Base-by-base conservation (phyloP, 2,888 invertebrate genomes). In the Standfussiana lucernea region DNA sequence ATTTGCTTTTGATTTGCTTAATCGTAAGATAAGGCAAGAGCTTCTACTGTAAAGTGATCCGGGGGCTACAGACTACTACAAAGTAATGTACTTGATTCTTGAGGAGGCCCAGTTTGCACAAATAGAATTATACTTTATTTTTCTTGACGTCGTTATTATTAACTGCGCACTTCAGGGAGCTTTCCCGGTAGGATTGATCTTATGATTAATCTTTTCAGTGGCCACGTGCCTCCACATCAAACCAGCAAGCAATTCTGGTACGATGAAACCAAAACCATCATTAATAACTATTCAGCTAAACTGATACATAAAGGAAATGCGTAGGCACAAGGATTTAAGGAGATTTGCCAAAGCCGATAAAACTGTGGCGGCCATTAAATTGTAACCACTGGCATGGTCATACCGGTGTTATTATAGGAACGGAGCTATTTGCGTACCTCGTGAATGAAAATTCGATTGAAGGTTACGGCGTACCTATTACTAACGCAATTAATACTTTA, bases 281-380 rank as follows among this genome's bases (percentile, higher is more conserved):
- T 79, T 80, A 82, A 86, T 85, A 78, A 81, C 75, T 77, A 71
- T 76, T 74, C 76, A 86, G 75, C 75, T 75, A 83, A 77, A 40
- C 64, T 64, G 64, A 64, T 40, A 84, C 80, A 90, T 77, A 77
- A 77, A 89, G 90, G 91, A 91, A 89, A 87, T 75, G 86, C 84
- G 91, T 92, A 87, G 90, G 91, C 82, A 86, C 75, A 78, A 81
- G 84, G 81, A 89, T 89, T 88, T 88, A 86, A 87, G 84, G 84
- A 87, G 86, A 88, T 89, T 88, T 79, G 86, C 89, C 89, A 88
- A 88, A 82, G 74, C 80, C 88, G 88, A 91, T 89, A 89, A 89
- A 90, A 82, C 69, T 75, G 81, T 65, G 79, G 78, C 84, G 77
- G 79, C 80, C 72, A 81, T 82, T 80, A 85, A 84, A 74, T 82